These are phyloP conservation scores for Coenonympha glycerion DNA, from an alignment of 2,888 invertebrate species.

Conservation along the genomic window DNA sequence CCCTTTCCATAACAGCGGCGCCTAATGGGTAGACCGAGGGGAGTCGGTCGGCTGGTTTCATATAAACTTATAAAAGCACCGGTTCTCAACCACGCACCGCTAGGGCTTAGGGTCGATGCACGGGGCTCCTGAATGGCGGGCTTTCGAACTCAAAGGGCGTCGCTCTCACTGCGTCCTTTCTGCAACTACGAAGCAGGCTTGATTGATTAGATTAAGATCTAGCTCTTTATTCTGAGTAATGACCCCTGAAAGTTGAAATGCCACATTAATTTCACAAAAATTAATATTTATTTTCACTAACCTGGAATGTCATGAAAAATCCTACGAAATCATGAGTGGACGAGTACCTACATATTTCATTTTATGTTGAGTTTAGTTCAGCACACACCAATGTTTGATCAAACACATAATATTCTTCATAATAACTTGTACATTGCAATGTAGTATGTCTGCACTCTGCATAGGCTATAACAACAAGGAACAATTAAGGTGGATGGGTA, in stretches of 20 bases:
- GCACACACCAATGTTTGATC: too few relatives aligned
- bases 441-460: too few relatives aligned
- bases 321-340: too few relatives aligned
- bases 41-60: conserved; percentile 32
- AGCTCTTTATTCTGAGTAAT: background rate
- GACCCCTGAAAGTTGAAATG: background rate
- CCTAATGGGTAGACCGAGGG: conserved; percentile 43
- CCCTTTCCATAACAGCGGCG: conserved; percentile 24
- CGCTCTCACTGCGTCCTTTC: conserved; percentile 48
- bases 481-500: too few relatives aligned
- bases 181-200: conserved; percentile 35
- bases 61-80: conserved; percentile 50
- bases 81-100: conserved; percentile 42
- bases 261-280: too few relatives aligned
- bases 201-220: conserved; percentile 37
- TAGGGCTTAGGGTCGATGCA: conserved; percentile 69
- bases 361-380: too few relatives aligned
- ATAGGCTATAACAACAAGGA: too few relatives aligned
- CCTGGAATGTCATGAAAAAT: too few relatives aligned
- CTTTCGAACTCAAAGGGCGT: conserved; percentile 55
- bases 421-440: too few relatives aligned
- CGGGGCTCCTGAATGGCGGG: conserved; percentile 50
- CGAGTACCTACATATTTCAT: too few relatives aligned
- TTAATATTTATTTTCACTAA: too few relatives aligned
- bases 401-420: too few relatives aligned